Evolutionary conservation across 2,888 invertebrate genomes (phyloP).

Genomic region (Strigamia crassipes): DNA sequence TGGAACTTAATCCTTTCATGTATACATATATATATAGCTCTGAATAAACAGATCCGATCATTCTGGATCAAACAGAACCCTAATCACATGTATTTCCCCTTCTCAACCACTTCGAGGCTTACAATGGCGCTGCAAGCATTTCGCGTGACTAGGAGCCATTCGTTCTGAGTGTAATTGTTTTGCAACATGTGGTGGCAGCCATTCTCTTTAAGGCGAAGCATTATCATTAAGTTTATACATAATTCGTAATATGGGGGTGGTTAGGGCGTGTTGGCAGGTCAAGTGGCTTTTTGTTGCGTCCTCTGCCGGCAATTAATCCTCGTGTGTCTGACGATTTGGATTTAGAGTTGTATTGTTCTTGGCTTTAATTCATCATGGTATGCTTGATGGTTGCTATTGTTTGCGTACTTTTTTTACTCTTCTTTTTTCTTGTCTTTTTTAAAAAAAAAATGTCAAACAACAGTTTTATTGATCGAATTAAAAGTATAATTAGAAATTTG

Average conservation of each 20-base stretch:
- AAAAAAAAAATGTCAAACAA: neutral
- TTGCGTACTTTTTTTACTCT: neutral
- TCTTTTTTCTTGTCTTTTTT: neutral
- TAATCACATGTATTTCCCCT: no score
- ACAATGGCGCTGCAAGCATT: constrained; percentile 1
- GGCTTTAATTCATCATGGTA: constrained; percentile 38
- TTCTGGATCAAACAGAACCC: no score
- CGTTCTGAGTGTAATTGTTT: constrained; percentile 27
- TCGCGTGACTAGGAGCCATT: constrained; percentile 8
- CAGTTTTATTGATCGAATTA: neutral
- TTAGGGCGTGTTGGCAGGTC: constrained; percentile 28
- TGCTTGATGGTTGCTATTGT: constrained; percentile 18
- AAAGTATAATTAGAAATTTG: neutral
- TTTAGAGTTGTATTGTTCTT: constrained; percentile 35
- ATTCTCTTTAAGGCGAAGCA: constrained; percentile 12
- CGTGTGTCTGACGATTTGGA: constrained; percentile 39
- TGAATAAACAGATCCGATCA: no score
- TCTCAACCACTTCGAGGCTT: no score
- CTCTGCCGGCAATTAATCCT: constrained; percentile 42
- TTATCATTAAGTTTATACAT: neutral
- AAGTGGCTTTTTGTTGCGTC: constrained; percentile 42
- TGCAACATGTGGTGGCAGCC: constrained; percentile 22
- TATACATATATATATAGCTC: no score
- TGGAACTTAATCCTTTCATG: no score
- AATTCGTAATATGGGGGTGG: constrained; percentile 6